Base-by-base conservation (phyloP, 2,113 vertebrate genomes). In the Pygoscelis antarcticus region DNA sequence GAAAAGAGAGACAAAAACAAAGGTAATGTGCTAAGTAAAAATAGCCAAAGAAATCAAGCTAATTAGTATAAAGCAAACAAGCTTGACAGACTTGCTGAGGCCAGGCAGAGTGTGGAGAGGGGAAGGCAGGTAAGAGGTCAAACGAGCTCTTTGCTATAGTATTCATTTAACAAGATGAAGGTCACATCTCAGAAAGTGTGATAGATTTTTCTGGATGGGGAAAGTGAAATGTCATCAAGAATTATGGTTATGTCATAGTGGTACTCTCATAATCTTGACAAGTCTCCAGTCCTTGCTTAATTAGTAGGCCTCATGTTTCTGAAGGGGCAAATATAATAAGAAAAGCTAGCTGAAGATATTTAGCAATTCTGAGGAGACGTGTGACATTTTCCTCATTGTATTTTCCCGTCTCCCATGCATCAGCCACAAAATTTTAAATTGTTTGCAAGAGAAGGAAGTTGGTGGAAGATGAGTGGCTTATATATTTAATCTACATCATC, bases 131-230 rank as follows among this genome's bases (percentile, higher is more conserved):
- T 95, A 95, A 86, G 95, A 96, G 96, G 87, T 94, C 93, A 95
- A 97, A 93, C 0, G 87, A 95, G 94, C 94, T 95, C 89, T 97
- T 97, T 96, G 93, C 91, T 86, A 26, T 26, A 86, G 87, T 74
- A 86, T 93, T 97, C 94, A 93, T 96, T 96, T 97, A 97, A 95
- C 93, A 96, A 96, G 95, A 97, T 95, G 95, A 96, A 97, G 96
- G 96, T 96, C 94, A 93, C 84, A 77, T 96, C 95, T 96, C 84
- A 70, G 95, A 89, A 93, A 96, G 78, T 68, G 93, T 95, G 96
- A 97, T 97, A 94, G 91, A 95, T 96, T 97, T 97, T 96, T 96
- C 95, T 93, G 91, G 84, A 95, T 94, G 60, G 78, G 89, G 81
- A 97, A 95, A 97, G 94, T 88, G 87, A 96, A 96, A 97, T 97